Evolutionary conservation across 2,797 vertebrate genomes (phyloP).

Genomic region (Sebastes variabilis): DNA sequence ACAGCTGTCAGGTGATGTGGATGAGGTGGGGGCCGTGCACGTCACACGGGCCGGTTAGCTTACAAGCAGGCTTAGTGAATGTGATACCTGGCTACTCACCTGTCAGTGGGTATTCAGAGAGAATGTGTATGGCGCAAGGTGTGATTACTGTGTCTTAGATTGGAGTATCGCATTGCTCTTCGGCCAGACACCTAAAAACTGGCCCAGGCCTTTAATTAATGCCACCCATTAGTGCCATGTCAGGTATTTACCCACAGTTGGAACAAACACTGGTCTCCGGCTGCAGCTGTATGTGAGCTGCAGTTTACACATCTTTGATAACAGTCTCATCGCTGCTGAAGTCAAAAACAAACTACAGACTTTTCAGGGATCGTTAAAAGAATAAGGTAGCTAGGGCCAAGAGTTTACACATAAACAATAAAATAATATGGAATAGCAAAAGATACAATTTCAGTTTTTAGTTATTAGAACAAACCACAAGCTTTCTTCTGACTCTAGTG

Average conservation of each 20-base stretch:
- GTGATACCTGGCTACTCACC: slow-evolving; percentile 60
- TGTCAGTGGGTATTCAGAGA: slow-evolving; percentile 47
- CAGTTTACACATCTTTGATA: not conserved
- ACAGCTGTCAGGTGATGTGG: slow-evolving; percentile 70
- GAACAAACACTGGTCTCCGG: slow-evolving; percentile 36
- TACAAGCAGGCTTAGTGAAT: slow-evolving; percentile 36
- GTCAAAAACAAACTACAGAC: not conserved
- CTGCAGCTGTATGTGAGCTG: not conserved
- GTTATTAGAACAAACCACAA: not conserved
- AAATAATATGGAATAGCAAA: not conserved
- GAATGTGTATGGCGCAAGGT: slow-evolving; percentile 73
- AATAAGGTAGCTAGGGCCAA: too few species aligned
- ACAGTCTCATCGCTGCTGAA: not conserved
- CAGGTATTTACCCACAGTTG: slow-evolving; percentile 65
- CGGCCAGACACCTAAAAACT: slow-evolving; percentile 88
- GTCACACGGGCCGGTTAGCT: slow-evolving; percentile 50
- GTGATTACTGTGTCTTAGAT: slow-evolving; percentile 90
- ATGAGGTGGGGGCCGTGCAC: slow-evolving; percentile 24
- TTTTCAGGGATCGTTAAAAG: not conserved
- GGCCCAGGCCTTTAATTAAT: slow-evolving; percentile 91
- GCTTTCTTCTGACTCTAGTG: not conserved
- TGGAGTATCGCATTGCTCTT: slow-evolving; percentile 86
- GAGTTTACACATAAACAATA: not conserved
- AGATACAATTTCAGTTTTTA: not conserved
- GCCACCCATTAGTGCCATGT: slow-evolving; percentile 83